These are phyloP conservation scores for Muscicapa comitata DNA, from an alignment of 2,797 vertebrate genomes.

Conservation along the genomic window DNA sequence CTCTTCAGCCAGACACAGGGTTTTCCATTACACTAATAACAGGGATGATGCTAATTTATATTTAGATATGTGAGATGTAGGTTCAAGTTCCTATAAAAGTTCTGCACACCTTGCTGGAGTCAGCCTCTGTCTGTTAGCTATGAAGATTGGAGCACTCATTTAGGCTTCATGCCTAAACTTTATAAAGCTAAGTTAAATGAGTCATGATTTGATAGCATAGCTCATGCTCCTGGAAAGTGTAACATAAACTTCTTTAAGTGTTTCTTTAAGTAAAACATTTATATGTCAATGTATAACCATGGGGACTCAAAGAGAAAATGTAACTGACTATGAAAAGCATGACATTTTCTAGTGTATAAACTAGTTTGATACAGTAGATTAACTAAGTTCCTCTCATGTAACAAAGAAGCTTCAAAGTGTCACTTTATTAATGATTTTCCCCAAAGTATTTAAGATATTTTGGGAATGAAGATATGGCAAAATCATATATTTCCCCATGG, in stretches of 20 bases:
- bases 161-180: background rate
- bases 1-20: background rate
- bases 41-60: background rate
- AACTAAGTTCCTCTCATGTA: background rate
- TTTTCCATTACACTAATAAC: background rate
- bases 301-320: background rate
- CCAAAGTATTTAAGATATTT: background rate
- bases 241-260: background rate
- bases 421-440: background rate
- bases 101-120: background rate
- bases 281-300: background rate
- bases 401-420: background rate
- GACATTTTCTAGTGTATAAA: background rate
- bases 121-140: background rate
- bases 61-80: background rate
- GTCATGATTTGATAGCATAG: background rate
- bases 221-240: background rate
- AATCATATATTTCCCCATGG: background rate
- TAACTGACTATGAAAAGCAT: background rate
- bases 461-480: background rate
- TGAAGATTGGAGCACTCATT: background rate
- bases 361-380: background rate
- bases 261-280: background rate
- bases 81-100: background rate
- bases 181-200: background rate